Conservation (phyloP, 2,113 vertebrate species). For the Ceratotherium simum region DNA sequence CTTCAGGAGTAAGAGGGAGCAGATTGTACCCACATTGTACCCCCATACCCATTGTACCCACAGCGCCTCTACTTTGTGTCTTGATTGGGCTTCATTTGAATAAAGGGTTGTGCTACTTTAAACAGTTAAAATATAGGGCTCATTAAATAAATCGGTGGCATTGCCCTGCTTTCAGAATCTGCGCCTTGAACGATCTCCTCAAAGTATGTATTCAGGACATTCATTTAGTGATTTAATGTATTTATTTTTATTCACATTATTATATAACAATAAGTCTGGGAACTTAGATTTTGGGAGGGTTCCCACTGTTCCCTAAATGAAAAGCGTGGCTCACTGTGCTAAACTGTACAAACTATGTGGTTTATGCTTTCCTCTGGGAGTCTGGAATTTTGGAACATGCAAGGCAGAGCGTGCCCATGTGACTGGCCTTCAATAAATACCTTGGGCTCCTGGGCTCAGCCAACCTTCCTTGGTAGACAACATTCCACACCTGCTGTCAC, state of each 20-base stretch:
- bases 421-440: neutral
- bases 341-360: neutral
- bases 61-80: neutral
- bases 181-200: neutral
- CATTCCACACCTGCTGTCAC: neutral
- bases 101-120: neutral
- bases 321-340: neutral
- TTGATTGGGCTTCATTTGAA: neutral
- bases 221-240: neutral
- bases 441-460: neutral
- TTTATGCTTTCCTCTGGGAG: neutral
- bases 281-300: neutral
- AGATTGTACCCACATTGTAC: too few species aligned
- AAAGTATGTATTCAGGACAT: neutral
- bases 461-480: neutral
- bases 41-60: neutral
- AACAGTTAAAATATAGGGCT: neutral
- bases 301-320: neutral
- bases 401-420: neutral
- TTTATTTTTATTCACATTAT: neutral
- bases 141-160: neutral
- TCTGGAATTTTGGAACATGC: neutral
- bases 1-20: neutral
- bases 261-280: neutral
- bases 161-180: neutral